Base-by-base conservation (phyloP, 2,113 vertebrate genomes). In the Cryptotis parvus region DNA sequence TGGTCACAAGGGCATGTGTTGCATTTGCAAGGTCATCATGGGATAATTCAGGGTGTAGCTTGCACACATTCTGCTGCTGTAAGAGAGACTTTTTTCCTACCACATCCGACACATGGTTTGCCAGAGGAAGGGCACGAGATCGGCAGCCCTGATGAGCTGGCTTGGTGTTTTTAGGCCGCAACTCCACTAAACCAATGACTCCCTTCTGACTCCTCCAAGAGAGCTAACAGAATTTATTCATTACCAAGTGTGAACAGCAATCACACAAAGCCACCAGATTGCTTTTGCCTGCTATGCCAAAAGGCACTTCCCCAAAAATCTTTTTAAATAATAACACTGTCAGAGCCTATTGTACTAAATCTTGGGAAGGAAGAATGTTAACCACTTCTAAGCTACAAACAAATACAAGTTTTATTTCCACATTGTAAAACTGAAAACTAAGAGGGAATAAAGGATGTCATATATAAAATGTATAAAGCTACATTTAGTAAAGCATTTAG, bases 71-170 rank as follows among this genome's bases (percentile, higher is more conserved):
- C 80, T 92, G 70, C 78, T 94, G 92, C 91, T 95, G 89, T 96
- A 94, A 95, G 74, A 81, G 91, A 95, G 94, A 75, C 75, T 87
- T 93, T 95, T 78, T 43, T 0, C 82, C 90, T 94, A 94, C 93
- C 94, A 95, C 96, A 97, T 97, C 94, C 61, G 76, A 95, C 95
- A 95, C 95, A 94, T 95, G 92, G 91, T 91, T 96, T 95, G 94
- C 96, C 94, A 95, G 89, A 95, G 92, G 94, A 95, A 96, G 94
- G 94, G 90, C 96, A 97, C 43, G 61, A 95, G 95, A 96, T 96
- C 95, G 87, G 91, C 93, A 58, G 80, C 86, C 16, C 84, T 84
- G 92, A 96, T 94, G 96, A 95, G 94, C 84, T 94, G 95, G 93
- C 94, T 84, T 73, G 86, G 91, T 94, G 92, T 84, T 94, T 90